Conservation (phyloP, 2,888 invertebrate species). For the Neria commutata region DNA sequence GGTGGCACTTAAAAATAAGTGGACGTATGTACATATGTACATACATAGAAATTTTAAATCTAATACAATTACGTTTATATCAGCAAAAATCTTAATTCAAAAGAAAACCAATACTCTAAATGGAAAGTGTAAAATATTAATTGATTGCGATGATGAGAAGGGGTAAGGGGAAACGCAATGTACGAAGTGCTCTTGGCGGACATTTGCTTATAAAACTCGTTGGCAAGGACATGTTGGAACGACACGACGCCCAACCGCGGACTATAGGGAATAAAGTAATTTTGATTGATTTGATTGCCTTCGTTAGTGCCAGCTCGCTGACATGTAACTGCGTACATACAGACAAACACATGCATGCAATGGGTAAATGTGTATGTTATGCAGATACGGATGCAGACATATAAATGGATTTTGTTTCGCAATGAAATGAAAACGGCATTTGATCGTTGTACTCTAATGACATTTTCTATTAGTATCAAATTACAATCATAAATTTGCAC, state of each 20-base stretch:
- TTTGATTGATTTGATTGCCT: constrained; percentile 5
- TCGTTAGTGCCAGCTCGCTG: background rate
- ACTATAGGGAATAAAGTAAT: background rate
- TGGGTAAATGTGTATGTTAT: background rate
- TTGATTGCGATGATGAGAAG: no score
- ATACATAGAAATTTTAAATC: no score
- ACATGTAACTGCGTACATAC: no score
- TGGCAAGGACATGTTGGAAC: background rate
- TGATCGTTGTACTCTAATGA: constrained; percentile 17
- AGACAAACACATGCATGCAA: no score
- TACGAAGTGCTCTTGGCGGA: background rate
- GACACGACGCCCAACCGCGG: background rate
- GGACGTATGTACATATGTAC: no score
- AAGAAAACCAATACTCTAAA: no score
- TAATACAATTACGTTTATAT: no score
- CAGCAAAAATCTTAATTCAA: no score
- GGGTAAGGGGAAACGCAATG: background rate
- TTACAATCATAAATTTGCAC: constrained; percentile 1
- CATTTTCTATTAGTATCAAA: constrained; percentile 23
- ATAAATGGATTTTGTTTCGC: no score
- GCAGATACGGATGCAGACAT: background rate
- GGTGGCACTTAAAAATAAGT: no score
- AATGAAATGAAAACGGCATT: background rate
- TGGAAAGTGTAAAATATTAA: no score
- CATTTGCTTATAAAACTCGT: no score